Evolutionary conservation across 2,888 invertebrate species (phyloP), one percentile per base, ranked within the genome.

Genomic region (Epiperipatus broadwayi): DNA sequence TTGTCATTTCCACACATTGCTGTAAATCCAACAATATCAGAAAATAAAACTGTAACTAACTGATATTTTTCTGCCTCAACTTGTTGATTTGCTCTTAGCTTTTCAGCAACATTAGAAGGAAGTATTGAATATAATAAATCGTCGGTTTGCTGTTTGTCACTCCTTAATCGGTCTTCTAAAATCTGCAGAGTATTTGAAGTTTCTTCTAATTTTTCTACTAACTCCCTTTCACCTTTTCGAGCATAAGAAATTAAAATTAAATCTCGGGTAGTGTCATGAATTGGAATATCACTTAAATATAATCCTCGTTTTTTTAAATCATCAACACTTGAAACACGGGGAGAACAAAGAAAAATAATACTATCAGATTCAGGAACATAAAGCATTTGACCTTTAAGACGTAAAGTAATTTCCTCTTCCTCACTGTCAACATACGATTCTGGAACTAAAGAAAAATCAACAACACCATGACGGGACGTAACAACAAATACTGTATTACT

Each of bases 151-250:
- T 37, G 39, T 21, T 48, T 49, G 38, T 52, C 52, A 34, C 43
- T 43, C 39, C 42, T 37, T 37, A 51, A 37, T 27, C 46, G 47
- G 7, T 39, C 37, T 31, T 52, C 49, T 16, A 51, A 39, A 32
- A 46, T 45, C 40, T 48, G 43, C 21, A 54, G 43, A 37, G 52
- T 46, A 40, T 48, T 50, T 5, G 50, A 46, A 8, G 51, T 45
- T 20, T 53, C 48, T 35, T 53, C 52, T 21, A 54, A 42, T 41
- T 49, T 49, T 30, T 53, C 46, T 12, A 52, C 44, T 5, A 53
- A 40, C 40, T 50, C 46, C 12, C 46, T 39, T 31, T 51, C 53
- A 5, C 43, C 48, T 8, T 44, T 38, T 7, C 46, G 35, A 16
- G 45, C 44, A 14, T 53, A 47, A n/a, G 44, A 39, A 35, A 48